A percentile compares a stretch with the other conserved stretches of the same genome.
Evolutionary conservation across 2,797 vertebrate genomes (phyloP).

Genomic region (Sphaeramia orbicularis): DNA sequence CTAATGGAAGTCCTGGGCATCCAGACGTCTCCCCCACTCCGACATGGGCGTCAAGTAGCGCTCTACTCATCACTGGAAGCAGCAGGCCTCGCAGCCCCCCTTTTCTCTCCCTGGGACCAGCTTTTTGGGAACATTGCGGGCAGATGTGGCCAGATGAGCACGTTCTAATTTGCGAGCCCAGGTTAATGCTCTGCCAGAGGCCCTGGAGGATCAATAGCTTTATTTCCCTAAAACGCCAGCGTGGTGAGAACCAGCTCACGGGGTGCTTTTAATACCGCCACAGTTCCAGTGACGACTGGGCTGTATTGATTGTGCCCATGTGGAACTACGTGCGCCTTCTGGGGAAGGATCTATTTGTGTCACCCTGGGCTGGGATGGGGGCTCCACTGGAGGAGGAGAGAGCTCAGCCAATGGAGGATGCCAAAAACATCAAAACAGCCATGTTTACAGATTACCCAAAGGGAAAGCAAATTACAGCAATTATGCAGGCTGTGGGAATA

Average conservation of each 20-base stretch:
- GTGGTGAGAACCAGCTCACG: conserved; percentile 78
- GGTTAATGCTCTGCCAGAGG: conserved; percentile 83
- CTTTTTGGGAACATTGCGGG: conserved; percentile 81
- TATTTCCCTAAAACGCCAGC: conserved; percentile 87
- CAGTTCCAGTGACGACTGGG: conserved; percentile 76
- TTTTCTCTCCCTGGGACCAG: conserved; percentile 70
- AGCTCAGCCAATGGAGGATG: conserved; percentile 85
- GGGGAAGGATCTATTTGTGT: conserved; percentile 87
- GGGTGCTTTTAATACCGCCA: conserved; percentile 83
- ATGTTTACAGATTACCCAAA: conserved; percentile 89
- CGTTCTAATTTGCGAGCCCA: conserved; percentile 83
- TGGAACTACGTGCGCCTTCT: conserved; percentile 86
- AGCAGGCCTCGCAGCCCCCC: conserved; percentile 74
- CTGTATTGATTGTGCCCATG: conserved; percentile 83
- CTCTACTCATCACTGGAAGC: conserved; percentile 81
- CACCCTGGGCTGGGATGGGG: conserved; percentile 82
- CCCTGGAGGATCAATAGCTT: conserved; percentile 84
- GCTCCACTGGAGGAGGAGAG: conserved; percentile 75
- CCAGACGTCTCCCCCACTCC: conserved; percentile 78
- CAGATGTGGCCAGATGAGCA: conserved; percentile 83
- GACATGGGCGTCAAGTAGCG: conserved; percentile 78
- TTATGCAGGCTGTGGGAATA: conserved; percentile 86
- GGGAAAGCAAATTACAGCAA: conserved; percentile 87
- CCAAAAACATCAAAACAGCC: conserved; percentile 88
- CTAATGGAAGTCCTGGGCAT: conserved; percentile 85